Percentiles rank a stretch among this genome's conserved stretches.
Conservation (phyloP, 2,888 invertebrate species). For the Nezara viridula region DNA sequence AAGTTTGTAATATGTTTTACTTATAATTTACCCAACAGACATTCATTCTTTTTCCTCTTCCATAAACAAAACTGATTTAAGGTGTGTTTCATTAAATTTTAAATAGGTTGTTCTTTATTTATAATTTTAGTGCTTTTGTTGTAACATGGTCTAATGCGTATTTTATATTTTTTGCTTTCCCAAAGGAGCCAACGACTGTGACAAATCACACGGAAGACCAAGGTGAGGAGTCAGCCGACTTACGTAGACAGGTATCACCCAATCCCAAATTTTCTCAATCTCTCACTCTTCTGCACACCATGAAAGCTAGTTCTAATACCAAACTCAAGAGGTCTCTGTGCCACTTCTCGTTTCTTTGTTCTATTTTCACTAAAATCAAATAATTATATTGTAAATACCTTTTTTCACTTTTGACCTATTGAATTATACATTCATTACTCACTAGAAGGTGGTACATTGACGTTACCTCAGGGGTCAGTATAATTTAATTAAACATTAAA, state of each 20-base stretch:
- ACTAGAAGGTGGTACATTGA: background rate
- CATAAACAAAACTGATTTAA: background rate
- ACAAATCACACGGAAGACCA: constrained; percentile 58
- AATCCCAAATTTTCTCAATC: constrained; percentile 36
- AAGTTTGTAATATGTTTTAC: too few relatives aligned
- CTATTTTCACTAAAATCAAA: background rate
- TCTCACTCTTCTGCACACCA: constrained; percentile 39
- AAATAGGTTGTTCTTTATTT: too few relatives aligned
- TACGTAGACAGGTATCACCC: constrained; percentile 65
- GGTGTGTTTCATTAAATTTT: background rate
- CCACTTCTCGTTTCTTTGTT: background rate
- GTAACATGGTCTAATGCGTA: background rate
- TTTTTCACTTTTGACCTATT: background rate
- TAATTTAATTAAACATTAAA: background rate
- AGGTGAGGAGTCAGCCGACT: constrained; percentile 65
- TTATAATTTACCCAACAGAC: background rate
- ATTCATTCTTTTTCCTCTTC: background rate
- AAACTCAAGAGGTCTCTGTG: constrained; percentile 40
- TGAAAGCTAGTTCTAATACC: constrained; percentile 46
- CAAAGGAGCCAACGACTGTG: background rate
- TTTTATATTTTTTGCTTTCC: constrained; percentile 41
- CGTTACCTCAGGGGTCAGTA: constrained; percentile 22
- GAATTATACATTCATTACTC: background rate
- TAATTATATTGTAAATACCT: background rate
- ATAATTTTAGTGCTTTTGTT: background rate